Conservation (phyloP, 2,888 invertebrate genomes). For the Drosophila meridiana region DNA sequence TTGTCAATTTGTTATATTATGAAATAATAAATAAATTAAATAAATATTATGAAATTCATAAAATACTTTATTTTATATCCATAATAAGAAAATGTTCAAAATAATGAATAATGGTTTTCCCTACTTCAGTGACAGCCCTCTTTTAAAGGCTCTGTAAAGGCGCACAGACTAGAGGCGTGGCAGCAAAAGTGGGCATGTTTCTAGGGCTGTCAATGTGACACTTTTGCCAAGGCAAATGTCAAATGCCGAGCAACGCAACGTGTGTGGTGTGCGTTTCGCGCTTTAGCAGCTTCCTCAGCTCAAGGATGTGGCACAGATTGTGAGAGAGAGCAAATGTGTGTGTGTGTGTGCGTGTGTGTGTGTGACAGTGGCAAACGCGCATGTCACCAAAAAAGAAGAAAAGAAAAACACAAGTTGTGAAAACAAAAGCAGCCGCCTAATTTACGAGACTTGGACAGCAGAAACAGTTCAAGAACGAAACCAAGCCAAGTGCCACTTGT, state of each 20-base stretch:
- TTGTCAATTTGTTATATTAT: too few species aligned
- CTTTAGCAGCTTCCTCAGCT: slow-evolving; percentile 58
- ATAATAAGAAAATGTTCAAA: too few species aligned
- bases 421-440: slow-evolving; percentile 72
- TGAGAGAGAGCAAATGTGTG: slow-evolving; percentile 2
- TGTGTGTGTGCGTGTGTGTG: slow-evolving; percentile 38
- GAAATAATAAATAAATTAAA: too few species aligned
- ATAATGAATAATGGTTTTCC: too few species aligned
- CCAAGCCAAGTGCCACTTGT: slow-evolving; percentile 67
- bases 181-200: slow-evolving; percentile 72
- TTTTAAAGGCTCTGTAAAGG: background rate
- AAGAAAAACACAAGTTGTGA: slow-evolving; percentile 76
- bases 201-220: slow-evolving; percentile 63
- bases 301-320: slow-evolving; percentile 28
- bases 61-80: too few species aligned
- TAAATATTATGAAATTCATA: too few species aligned
- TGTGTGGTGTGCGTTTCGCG: slow-evolving; percentile 60
- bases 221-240: slow-evolving; percentile 66
- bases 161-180: background rate
- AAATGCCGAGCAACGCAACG: slow-evolving; percentile 52
- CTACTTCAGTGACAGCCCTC: slow-evolving; percentile 35
- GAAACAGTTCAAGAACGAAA: background rate
- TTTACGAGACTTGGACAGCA: slow-evolving; percentile 32
- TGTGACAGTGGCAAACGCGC: slow-evolving; percentile 63
- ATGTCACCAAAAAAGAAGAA: slow-evolving; percentile 70